These are phyloP conservation scores for Polylopha cassiicola DNA, from an alignment of 2,888 invertebrate genomes.

Conservation along the genomic window DNA sequence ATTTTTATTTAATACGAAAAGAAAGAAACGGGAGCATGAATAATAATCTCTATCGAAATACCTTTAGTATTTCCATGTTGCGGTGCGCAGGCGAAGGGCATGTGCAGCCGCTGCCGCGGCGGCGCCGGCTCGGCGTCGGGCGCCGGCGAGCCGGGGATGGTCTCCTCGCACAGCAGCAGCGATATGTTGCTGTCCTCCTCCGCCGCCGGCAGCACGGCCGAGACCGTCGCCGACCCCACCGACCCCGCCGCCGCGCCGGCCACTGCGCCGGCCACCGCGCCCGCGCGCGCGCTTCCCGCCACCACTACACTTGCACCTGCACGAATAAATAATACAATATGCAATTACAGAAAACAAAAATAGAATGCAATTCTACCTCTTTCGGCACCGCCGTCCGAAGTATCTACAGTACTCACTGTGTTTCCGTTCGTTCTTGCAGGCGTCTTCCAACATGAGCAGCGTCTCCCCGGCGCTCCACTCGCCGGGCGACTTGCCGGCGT, in stretches of 20 bases:
- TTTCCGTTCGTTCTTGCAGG: constrained; percentile 69
- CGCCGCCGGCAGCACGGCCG: constrained; percentile 28
- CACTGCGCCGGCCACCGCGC: constrained; percentile 41
- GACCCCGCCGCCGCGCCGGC: constrained; percentile 37
- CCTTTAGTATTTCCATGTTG: constrained; percentile 41
- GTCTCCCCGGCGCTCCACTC: constrained; percentile 72
- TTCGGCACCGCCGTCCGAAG: too few relatives aligned
- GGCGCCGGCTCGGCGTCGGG: constrained; percentile 78
- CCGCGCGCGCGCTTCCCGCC: constrained; percentile 39
- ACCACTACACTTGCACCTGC: not conserved
- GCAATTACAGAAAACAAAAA: too few relatives aligned
- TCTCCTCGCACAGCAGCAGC: constrained; percentile 90
- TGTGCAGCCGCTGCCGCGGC: constrained; percentile 74
- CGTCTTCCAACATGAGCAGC: constrained; percentile 69
- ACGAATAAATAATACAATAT: too few relatives aligned
- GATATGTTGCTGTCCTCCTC: constrained; percentile 83
- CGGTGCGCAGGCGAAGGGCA: constrained; percentile 84
- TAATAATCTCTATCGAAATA: not conserved
- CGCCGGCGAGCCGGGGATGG: constrained; percentile 92
- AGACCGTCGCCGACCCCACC: constrained; percentile 19
- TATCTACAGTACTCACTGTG: constrained; percentile 62
- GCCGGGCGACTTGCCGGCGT: constrained; percentile 67
- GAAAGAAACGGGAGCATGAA: too few relatives aligned
- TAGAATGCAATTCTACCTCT: too few relatives aligned
- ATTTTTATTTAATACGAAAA: too few relatives aligned